Percentiles rank a stretch among this genome's conserved stretches.
These are phyloP conservation scores for Tetragnatha versicolor DNA, from an alignment of 1,140 invertebrate species.

Conservation along the genomic window DNA sequence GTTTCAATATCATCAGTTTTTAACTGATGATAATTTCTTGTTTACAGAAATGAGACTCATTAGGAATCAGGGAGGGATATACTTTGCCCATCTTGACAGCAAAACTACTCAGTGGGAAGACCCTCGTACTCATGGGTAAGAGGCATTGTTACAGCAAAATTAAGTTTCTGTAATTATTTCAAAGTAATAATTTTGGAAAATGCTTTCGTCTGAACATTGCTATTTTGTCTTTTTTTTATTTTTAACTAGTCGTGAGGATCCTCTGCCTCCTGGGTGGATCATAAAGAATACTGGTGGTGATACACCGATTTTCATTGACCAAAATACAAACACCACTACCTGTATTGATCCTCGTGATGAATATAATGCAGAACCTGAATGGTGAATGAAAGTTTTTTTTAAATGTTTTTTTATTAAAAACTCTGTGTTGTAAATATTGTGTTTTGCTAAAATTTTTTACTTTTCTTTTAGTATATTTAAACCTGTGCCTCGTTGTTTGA, in stretches of 20 bases:
- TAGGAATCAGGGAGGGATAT: conserved; percentile 91
- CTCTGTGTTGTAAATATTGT: too few species aligned
- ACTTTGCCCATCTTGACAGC: conserved; percentile 99
- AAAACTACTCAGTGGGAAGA: conserved; percentile 99
- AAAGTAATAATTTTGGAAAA: too few species aligned
- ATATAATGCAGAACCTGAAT: conserved; percentile 80
- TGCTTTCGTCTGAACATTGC: too few species aligned
- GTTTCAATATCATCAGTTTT: too few species aligned
- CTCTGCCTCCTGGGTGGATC: conserved; percentile 97
- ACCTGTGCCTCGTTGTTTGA: conserved; percentile 93
- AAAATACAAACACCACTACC: conserved; percentile 96
- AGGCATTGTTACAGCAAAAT: background rate
- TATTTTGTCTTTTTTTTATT: background rate
- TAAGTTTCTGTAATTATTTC: background rate
- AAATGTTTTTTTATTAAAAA: too few species aligned
- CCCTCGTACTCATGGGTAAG: conserved; percentile 90
- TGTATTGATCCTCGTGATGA: conserved; percentile 95
- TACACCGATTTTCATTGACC: conserved; percentile 96
- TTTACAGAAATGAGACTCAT: conserved; percentile 85
- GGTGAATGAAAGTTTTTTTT: background rate
- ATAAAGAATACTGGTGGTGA: conserved; percentile 93
- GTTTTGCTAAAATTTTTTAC: too few species aligned
- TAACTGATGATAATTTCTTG: background rate
- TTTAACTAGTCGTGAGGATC: conserved; percentile 79
- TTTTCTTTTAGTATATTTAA: conserved; percentile 76